phyloP scores from a whole-genome alignment of 2,888 invertebrate species.

The Drosophila pseudotakahashii region DNA sequence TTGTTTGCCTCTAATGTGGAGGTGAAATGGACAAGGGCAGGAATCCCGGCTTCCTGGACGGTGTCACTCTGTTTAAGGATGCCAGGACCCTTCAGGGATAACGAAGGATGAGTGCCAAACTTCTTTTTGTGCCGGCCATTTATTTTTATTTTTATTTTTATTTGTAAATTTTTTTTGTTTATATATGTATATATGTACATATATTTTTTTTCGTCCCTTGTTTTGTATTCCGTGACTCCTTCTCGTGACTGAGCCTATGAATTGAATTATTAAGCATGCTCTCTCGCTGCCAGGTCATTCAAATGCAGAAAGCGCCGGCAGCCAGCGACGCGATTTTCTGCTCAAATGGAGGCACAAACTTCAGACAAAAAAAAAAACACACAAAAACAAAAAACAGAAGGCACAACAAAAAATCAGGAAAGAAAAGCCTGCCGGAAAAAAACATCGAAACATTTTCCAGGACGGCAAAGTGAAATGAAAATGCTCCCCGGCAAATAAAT shows the following conservation, averaged over 20 bases:
- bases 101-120: constrained; percentile 32
- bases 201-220: constrained; percentile 5
- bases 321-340: constrained; percentile 40
- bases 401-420: neutral
- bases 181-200: neutral
- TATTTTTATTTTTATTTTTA: neutral
- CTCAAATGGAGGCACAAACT: constrained; percentile 37
- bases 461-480: constrained; percentile 20
- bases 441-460: constrained; percentile 23
- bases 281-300: constrained; percentile 65
- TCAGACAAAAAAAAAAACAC: constrained; percentile 3
- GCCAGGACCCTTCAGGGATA: constrained; percentile 37
- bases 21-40: constrained; percentile 38
- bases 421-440: constrained; percentile 5
- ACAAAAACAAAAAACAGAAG: neutral
- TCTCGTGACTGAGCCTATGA: constrained; percentile 76
- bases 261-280: constrained; percentile 79
- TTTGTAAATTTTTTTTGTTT: too few relatives aligned
- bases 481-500: constrained; percentile 31
- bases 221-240: constrained; percentile 43
- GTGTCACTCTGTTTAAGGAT: constrained; percentile 43
- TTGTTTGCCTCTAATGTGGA: constrained; percentile 37
- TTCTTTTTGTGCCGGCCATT: constrained; percentile 15
- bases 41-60: constrained; percentile 32
- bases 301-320: constrained; percentile 61